Evolutionary conservation across 2,888 invertebrate species (phyloP), one percentile per base, ranked within the genome.

Genomic region (Mystacides longicornis): DNA sequence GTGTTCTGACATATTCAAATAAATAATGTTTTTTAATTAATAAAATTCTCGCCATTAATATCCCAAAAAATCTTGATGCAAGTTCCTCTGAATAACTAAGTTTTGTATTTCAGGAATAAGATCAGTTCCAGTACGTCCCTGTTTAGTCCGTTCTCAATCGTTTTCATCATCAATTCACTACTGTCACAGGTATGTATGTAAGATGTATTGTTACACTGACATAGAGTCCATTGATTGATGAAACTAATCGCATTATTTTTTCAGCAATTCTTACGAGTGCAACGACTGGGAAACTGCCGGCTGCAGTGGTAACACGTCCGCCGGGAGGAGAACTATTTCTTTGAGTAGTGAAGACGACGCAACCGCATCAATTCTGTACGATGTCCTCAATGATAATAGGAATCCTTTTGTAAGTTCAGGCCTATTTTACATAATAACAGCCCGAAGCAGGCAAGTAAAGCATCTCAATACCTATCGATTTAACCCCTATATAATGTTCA

Each of bases 281-380:
- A 54, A 46, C 16, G 60, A 60, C 18, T 54, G 43, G 31, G 51
- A 37, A 37, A 22, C 49, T 9, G 33, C 22, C 11, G 54, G 48
- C 1, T 23, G 20, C 7, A 60, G 60, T 23, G 56, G 52, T 4
- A 58, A 60, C 37, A 60, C 60, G 16, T 60, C 58, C 18, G 81
- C 80, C 63, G 83, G 83, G 47, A 71, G 76, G 57, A 74, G 83
- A 63, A 81, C 82, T 16, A 83, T 81, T 60, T 83, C 83, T 52
- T 70, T 83, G 63, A 82, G 82, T 48, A 83, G 82, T 61, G 84
- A 84, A 63, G 84, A 84, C 66, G 80, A 80, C 18, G 69, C 71
- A 0, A 71, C 71, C 42, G 16, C 14, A 14, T 37, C 37, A 3
- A 3, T 37, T 4, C 37, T 37, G 37, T 37, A 49, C 23, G 20